These are phyloP conservation scores for Catagonus wagneri DNA, from an alignment of 2,113 vertebrate genomes.

Conservation along the genomic window DNA sequence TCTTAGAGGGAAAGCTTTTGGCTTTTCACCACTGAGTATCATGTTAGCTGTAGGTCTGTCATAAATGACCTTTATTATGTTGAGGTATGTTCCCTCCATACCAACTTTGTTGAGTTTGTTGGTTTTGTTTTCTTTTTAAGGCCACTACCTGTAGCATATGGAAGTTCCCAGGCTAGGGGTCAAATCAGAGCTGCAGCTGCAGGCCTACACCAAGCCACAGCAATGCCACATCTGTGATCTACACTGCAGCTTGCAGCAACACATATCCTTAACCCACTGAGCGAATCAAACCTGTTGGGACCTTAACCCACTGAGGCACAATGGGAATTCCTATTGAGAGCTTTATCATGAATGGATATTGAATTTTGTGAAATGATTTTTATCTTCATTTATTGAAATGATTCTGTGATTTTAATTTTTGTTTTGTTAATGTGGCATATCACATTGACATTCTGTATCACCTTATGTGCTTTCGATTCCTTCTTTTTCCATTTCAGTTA, in stretches of 20 bases:
- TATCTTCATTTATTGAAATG: background rate
- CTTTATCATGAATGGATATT: background rate
- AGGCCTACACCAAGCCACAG: too few relatives aligned
- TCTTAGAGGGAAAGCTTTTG: background rate
- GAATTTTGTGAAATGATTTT: background rate
- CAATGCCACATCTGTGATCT: too few relatives aligned
- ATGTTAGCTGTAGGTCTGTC: background rate
- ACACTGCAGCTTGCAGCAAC: too few relatives aligned
- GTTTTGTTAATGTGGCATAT: background rate
- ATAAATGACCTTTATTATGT: background rate
- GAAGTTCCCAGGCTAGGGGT: too few relatives aligned
- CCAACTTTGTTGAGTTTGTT: background rate
- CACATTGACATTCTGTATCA: background rate
- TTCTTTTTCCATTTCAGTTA: background rate
- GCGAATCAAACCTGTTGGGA: too few relatives aligned
- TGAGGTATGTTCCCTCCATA: background rate
- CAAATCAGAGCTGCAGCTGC: too few relatives aligned
- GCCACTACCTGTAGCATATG: too few relatives aligned
- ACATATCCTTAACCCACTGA: too few relatives aligned
- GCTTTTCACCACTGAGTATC: background rate
- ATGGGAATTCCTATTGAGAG: too few relatives aligned
- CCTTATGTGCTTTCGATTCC: background rate
- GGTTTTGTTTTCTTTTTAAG: too few relatives aligned
- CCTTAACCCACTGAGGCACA: too few relatives aligned
- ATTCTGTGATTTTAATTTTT: background rate